These are phyloP conservation scores for Heliconius cydno DNA, from an alignment of 2,888 invertebrate species.

Conservation along the genomic window DNA sequence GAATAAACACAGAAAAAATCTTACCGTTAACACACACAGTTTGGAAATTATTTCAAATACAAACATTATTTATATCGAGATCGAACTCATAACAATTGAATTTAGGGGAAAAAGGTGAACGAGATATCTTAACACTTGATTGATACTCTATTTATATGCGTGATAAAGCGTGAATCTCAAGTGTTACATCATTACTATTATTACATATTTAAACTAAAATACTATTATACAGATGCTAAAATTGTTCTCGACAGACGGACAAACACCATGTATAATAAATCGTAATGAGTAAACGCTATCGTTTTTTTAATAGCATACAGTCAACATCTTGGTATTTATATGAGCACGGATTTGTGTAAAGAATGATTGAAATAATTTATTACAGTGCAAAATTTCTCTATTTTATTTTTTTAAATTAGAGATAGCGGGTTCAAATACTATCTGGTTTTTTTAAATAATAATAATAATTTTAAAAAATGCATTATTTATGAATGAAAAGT, in stretches of 20 bases:
- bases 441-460: too few relatives aligned
- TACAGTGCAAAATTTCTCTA: neutral
- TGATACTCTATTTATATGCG: neutral
- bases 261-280: constrained; percentile 47
- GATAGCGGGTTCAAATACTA: too few relatives aligned
- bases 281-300: constrained; percentile 46
- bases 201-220: constrained; percentile 39
- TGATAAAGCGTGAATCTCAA: constrained; percentile 5
- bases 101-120: neutral
- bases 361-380: constrained; percentile 32
- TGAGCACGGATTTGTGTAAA: constrained; percentile 28
- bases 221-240: constrained; percentile 40
- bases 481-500: too few relatives aligned
- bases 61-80: too few relatives aligned
- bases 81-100: too few relatives aligned
- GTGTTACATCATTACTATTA: neutral
- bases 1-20: too few relatives aligned
- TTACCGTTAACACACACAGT: too few relatives aligned
- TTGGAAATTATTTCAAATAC: too few relatives aligned
- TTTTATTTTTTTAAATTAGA: too few relatives aligned
- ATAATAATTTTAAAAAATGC: too few relatives aligned
- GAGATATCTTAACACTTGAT: neutral
- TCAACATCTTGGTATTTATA: constrained; percentile 44
- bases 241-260: constrained; percentile 38
- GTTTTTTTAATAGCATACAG: constrained; percentile 45